phyloP scores from a whole-genome alignment of 2,888 invertebrate species.

The Phlogophora meticulosa region DNA sequence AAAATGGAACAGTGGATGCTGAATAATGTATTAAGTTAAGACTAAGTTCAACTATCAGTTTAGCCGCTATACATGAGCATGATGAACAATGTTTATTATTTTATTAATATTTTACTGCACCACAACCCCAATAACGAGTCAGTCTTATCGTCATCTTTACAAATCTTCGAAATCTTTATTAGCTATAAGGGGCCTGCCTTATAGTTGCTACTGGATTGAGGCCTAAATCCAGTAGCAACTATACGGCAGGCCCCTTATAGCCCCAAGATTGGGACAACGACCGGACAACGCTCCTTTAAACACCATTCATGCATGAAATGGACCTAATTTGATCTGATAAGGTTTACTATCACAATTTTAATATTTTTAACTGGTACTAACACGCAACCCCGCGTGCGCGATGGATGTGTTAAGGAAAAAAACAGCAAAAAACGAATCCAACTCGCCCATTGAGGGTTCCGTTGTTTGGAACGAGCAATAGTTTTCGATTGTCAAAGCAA shows the following conservation, averaged over 20 bases:
- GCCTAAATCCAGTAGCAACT: background rate
- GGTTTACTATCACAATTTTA: conserved; percentile 11
- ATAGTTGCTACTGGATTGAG: no score
- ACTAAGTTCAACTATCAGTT: background rate
- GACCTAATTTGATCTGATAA: conserved; percentile 4
- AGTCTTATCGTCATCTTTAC: background rate
- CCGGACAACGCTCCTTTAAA: background rate
- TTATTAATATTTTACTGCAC: no score
- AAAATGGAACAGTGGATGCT: conserved; percentile 26
- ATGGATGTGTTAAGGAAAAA: conserved; percentile 1
- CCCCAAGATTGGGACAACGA: background rate
- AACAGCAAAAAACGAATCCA: no score
- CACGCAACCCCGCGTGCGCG: conserved; percentile 34
- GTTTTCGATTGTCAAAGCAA: no score
- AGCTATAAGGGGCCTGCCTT: no score
- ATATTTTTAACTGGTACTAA: conserved; percentile 5
- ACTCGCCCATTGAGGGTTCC: no score
- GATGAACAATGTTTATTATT: background rate
- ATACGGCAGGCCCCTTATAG: no score
- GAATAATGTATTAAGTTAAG: conserved; percentile 28
- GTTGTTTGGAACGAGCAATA: no score
- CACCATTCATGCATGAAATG: conserved; percentile 2
- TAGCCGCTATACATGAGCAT: background rate
- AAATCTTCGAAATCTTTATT: no score
- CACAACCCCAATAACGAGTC: background rate